Evolutionary conservation across 2,113 vertebrate species (phyloP).

Genomic region (Hyperoodon ampullatus): DNA sequence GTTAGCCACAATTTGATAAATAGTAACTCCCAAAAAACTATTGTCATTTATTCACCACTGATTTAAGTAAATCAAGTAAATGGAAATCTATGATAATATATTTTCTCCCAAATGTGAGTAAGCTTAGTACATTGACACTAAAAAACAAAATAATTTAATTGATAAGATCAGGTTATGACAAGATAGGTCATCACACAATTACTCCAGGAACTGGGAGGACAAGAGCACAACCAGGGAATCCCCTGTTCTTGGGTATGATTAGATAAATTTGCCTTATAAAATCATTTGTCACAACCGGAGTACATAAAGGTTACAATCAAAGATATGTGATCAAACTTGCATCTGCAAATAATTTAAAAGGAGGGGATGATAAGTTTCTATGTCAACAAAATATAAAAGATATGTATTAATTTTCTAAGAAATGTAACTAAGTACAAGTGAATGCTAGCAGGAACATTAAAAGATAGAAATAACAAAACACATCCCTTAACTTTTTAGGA

Average conservation of each 20-base stretch:
- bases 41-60: neutral
- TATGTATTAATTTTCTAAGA: neutral
- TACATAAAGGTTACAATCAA: neutral
- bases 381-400: neutral
- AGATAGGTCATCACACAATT: neutral
- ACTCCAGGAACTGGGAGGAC: neutral
- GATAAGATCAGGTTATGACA: neutral
- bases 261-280: neutral
- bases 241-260: neutral
- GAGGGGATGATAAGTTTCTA: neutral
- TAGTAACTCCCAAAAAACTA: neutral
- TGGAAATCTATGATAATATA: neutral
- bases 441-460: neutral
- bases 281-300: neutral
- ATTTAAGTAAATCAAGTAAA: constrained; percentile 24
- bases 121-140: neutral
- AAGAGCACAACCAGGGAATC: neutral
- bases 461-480: neutral
- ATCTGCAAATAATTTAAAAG: neutral
- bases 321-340: neutral
- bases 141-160: neutral
- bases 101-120: neutral
- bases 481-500: neutral
- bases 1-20: neutral
- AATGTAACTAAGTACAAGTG: neutral